These are phyloP conservation scores for Clepsis dumicolana DNA, from an alignment of 2,888 invertebrate genomes.

Conservation along the genomic window DNA sequence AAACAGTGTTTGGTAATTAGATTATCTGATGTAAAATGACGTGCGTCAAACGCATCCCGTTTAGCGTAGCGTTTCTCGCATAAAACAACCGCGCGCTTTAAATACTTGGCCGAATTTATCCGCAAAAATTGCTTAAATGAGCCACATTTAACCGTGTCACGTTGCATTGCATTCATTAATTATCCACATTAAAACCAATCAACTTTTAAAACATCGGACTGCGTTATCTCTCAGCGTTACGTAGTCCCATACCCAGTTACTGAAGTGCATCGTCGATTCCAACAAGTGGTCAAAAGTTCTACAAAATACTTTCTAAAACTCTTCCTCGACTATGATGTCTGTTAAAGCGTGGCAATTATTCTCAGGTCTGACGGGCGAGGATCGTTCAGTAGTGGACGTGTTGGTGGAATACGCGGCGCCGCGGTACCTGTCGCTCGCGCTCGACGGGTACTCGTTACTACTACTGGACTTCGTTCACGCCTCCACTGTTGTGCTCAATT, in stretches of 20 bases:
- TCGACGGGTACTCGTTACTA: slow-evolving; percentile 95
- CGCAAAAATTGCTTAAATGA: slow-evolving; percentile 3
- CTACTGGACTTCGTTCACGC: slow-evolving; percentile 96
- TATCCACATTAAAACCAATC: slow-evolving; percentile 29
- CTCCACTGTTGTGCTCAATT: slow-evolving; percentile 94
- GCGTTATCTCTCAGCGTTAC: slow-evolving; percentile 8
- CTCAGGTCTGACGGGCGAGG: slow-evolving; percentile 88
- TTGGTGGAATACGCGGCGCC: slow-evolving; percentile 94
- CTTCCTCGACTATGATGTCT: slow-evolving; percentile 10
- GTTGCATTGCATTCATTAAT: slow-evolving; percentile 4
- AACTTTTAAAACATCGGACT: slow-evolving; percentile 8
- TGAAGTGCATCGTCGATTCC: not conserved
- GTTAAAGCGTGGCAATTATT: slow-evolving; percentile 34
- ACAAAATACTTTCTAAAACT: not conserved
- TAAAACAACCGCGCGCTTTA: too few species aligned
- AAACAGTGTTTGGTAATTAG: too few species aligned
- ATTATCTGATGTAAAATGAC: too few species aligned
- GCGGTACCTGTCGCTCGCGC: slow-evolving; percentile 93
- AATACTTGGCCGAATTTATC: not conserved
- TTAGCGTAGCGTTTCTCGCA: too few species aligned
- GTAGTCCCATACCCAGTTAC: slow-evolving; percentile 3
- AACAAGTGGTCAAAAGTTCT: not conserved
- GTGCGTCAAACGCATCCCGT: too few species aligned
- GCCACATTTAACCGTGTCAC: slow-evolving; percentile 1
- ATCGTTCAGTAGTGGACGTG: slow-evolving; percentile 92